Base-by-base conservation (phyloP, 2,797 vertebrate species). In the Pterois miles region DNA sequence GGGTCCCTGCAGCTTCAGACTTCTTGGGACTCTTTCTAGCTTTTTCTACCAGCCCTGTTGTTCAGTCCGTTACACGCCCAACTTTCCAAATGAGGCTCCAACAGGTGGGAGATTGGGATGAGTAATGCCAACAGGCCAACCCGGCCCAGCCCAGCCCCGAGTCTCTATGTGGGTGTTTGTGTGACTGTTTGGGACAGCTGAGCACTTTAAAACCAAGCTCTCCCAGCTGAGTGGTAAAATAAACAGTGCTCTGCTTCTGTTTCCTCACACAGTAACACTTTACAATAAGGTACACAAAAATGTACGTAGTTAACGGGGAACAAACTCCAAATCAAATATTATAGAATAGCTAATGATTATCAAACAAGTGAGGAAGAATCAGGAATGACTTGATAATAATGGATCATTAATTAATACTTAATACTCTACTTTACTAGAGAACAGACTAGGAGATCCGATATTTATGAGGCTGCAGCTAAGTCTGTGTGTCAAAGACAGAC, bases 171-270 rank as follows among this genome's bases (percentile, higher is more conserved):
- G 18, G 57, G 62, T 52, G 67, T 54, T 27, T 54, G 57, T 43
- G 18, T 57, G 31, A 94, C 73, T 71, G 83, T 78, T 91, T 75
- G 64, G 78, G 89, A 94, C 94, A 94, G 93, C 93, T 94, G 93
- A 86, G 79, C 74, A 67, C 82, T 86, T 85, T 31, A 80, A 85
- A 85, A 68, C 73, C 60, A 83, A 69, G 58, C 60, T 72, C 53
- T 46, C 76, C 78, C 65, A 94, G 94, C 94, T 95, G 96, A 96
- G 46, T 48, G 46, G 20, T 48, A 8, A 48, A 48, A 48, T 48
- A 48, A 48, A 48, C 46, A n/a, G 46, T 9, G 94, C 22, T 25
- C 52, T 25, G 22, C 50, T 53, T 53, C 65, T 60, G 48, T 33
- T 52, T 71, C 50, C 64, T 64, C 27, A 53, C 22, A 57, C 43